Evolutionary conservation across 1,140 invertebrate species (phyloP).

Genomic region (Calephelis nemesis): DNA sequence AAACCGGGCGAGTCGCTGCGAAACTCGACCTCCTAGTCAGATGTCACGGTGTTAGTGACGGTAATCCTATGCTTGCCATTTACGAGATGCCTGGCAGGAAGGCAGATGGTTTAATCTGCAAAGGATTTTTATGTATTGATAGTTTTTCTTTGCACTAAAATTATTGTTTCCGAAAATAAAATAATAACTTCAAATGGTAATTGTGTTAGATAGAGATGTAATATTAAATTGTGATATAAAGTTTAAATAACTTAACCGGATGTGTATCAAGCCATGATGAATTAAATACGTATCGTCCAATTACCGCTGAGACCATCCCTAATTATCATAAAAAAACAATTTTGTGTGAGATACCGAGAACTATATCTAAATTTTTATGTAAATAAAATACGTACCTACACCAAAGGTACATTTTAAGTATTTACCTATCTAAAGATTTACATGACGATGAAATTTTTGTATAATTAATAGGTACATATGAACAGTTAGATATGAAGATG

Average conservation of each 20-base stretch:
- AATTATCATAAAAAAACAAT: conserved; percentile 6
- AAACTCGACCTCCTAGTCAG: too few relatives aligned
- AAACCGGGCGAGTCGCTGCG: too few relatives aligned
- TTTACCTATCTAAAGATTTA: neutral
- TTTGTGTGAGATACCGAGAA: neutral
- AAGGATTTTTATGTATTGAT: too few relatives aligned
- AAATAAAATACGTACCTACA: neutral
- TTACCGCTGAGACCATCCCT: neutral
- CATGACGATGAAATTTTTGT: neutral
- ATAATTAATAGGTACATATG: neutral
- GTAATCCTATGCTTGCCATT: too few relatives aligned
- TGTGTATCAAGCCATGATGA: neutral
- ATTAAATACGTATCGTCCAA: neutral
- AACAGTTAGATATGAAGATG: neutral
- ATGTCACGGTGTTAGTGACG: too few relatives aligned
- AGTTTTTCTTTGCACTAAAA: too few relatives aligned
- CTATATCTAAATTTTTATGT: conserved; percentile 11
- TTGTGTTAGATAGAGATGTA: conserved; percentile 20
- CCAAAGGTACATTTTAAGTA: conserved; percentile 3
- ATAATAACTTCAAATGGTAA: neutral
- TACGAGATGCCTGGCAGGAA: too few relatives aligned
- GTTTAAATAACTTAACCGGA: neutral
- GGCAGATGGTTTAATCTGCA: too few relatives aligned
- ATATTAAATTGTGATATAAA: conserved; percentile 2
- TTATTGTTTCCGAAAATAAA: too few relatives aligned